Base-by-base conservation (phyloP, 1,140 invertebrate species). In the Drosophila chauvacae region DNA sequence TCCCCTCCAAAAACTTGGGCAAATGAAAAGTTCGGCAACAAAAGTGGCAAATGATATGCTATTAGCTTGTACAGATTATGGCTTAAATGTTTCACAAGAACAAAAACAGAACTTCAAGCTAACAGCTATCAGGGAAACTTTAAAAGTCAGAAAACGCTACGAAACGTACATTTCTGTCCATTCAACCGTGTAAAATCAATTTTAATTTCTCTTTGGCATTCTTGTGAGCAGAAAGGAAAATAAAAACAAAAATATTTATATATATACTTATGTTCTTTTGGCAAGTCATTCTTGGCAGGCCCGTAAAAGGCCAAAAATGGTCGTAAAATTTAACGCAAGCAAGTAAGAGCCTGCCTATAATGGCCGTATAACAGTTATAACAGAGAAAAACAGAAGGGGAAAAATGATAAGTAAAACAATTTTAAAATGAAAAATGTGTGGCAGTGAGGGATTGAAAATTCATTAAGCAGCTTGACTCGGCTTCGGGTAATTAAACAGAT, bases 131-230 rank as follows among this genome's bases (percentile, higher is more conserved):
- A 28, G 28, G 14, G 10, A 7, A 51, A 35, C 16, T 56, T 39
- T 56, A 35, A 35, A 37, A 30, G 23, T 23, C 23, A 23, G 23
- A 23, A 23, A 23, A 23, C 23, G 2, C 23, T 23, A 23, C 23
- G 23, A 44, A 55, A n/a, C 26, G 44, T 42, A 44, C 23, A 56
- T 35, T 33, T 6, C 6, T 51, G 26, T 28, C 26, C 59, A 63
- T 60, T 62, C 56, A 42, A 41, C 28, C 51, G 62, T 72, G 68
- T 73, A 80, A 87, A 87, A 87, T 83, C 84, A 83, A 87, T 80
- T 88, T 88, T 83, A 79, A 87, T 87, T 82, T 82, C 79, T 79
- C 41, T 65, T 80, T 75, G 33, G 42, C 59, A 71, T 63, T 65
- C 39, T 51, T 39, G 48, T 30, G n/a, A 7, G 45, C 28, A 61